phyloP scores from a whole-genome alignment of 2,888 invertebrate genomes.

The Pandemis cinnamomeana region DNA sequence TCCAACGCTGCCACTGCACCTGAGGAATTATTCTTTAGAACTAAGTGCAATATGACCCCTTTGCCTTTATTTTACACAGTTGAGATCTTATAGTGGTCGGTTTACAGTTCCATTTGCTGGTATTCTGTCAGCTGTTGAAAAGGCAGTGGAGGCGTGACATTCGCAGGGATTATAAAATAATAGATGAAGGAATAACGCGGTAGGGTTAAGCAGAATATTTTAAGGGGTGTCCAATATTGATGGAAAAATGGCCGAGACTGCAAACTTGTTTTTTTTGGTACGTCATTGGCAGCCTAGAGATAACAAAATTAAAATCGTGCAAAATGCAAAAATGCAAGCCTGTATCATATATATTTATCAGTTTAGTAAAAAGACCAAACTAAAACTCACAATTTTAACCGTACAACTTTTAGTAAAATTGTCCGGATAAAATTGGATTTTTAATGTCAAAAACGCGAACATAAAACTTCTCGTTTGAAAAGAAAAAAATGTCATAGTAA shows the following conservation, averaged over 20 bases:
- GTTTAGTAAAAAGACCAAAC: too few relatives aligned
- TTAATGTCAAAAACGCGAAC: too few relatives aligned
- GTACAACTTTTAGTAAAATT: too few relatives aligned
- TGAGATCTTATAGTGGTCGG: conserved; percentile 45
- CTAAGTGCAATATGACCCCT: conserved; percentile 73
- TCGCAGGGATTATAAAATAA: conserved; percentile 79
- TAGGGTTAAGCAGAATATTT: conserved; percentile 75
- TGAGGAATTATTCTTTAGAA: conserved; percentile 75
- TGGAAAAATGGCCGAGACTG: conserved; percentile 64
- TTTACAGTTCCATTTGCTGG: conserved; percentile 48
- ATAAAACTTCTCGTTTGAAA: too few relatives aligned
- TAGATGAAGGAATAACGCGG: conserved; percentile 76
- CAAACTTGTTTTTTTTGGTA: conserved; percentile 16
- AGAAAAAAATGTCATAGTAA: too few relatives aligned
- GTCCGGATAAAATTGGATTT: too few relatives aligned
- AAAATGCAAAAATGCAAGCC: too few relatives aligned
- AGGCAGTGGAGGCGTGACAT: conserved; percentile 80
- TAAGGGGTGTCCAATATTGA: conserved; percentile 69
- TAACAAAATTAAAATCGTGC: too few relatives aligned
- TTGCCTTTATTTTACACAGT: conserved; percentile 51
- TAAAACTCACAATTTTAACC: too few relatives aligned
- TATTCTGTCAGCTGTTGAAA: conserved; percentile 68
- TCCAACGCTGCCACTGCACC: conserved; percentile 57
- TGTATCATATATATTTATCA: too few relatives aligned
- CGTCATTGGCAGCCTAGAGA: too few relatives aligned